phyloP scores from a whole-genome alignment of 2,797 vertebrate species.

The Myoxocephalus aenaeus region DNA sequence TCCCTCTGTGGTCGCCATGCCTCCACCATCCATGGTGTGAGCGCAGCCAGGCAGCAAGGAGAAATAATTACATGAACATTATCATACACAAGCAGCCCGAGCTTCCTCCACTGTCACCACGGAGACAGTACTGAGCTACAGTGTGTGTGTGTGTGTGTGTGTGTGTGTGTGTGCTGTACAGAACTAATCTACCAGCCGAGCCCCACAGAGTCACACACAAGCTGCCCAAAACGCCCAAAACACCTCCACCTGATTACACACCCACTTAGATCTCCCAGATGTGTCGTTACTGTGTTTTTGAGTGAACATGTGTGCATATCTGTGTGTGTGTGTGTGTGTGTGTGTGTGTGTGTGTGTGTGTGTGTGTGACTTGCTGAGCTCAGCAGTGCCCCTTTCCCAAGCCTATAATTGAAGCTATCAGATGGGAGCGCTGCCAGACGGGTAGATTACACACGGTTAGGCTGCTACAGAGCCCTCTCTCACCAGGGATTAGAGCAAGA shows the following conservation, averaged over 20 bases:
- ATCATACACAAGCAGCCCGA: slow-evolving; percentile 73
- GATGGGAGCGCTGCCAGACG: slow-evolving; percentile 84
- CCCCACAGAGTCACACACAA: slow-evolving; percentile 11
- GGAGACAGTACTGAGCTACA: slow-evolving; percentile 39
- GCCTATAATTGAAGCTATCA: slow-evolving; percentile 83
- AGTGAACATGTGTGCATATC: background rate
- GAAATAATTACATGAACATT: slow-evolving; percentile 77
- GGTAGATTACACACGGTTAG: slow-evolving; percentile 87
- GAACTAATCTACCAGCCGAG: slow-evolving; percentile 39
- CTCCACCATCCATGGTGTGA: slow-evolving; percentile 41
- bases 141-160: slow-evolving; percentile 16
- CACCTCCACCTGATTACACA: slow-evolving; percentile 29
- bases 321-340: too few species aligned
- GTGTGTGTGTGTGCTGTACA: background rate
- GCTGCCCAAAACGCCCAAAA: slow-evolving; percentile 3
- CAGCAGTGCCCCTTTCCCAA: slow-evolving; percentile 74
- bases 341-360: background rate
- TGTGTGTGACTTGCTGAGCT: slow-evolving; percentile 73
- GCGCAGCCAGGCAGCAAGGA: slow-evolving; percentile 68
- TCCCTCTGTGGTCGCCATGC: slow-evolving; percentile 18
- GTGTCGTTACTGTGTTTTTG: slow-evolving; percentile 27
- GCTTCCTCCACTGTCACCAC: slow-evolving; percentile 52
- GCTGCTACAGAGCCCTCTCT: slow-evolving; percentile 63
- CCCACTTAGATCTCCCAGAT: slow-evolving; percentile 26
- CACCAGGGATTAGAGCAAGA: slow-evolving; percentile 72